Evolutionary conservation across 23 tunicate genomes (phyloP), one percentile per base, ranked within the genome.

Genomic region (Halocynthia roretzi): DNA sequence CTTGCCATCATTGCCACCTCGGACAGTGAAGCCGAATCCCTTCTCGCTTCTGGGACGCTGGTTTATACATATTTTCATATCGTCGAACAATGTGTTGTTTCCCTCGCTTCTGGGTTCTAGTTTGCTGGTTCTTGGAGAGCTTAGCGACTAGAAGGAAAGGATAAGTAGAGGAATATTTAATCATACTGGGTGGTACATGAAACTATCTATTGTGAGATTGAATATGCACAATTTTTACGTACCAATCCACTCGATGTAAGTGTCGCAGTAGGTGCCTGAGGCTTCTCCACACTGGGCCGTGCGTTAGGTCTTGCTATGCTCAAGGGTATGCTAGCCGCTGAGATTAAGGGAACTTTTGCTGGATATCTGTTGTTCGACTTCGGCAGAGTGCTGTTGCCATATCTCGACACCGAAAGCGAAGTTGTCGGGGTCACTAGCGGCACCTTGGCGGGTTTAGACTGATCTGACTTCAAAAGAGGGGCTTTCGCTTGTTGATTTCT

Each of bases 11-110:
- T 91, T 91, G 10, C 97, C 97, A 22, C 97, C 97, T 70, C 87
- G 65, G 14, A 91, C 97, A 58, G 97, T 91, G 53, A 91, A 91
- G 5, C 97, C 97, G 63, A 91, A 91, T 11, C 97, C 97, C 62
- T 91, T 91, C 77, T 82, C 97, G 55, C 91, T 82, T 53, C 84
- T 81, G 50, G 97, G 97, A 54, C 91, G 80, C 54, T 91, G 97
- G 72, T 85, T 91, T 7, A 91, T 91, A 79, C 97, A 91, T 31
- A 91, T 91, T 61, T 86, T 85, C 97, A 91, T 91, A 72, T 85
- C 97, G 44, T 91, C 91, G 40, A 68, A 68, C 14, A 62, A 48
- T 4, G 75, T 8, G 50, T 19, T 31, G 44, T 31, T 31, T 31
- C 44, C 44, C 44, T 31, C 2, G 44, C 44, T 31, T 4, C 1